These are phyloP conservation scores for Diloba caeruleocephala DNA, from an alignment of 2,888 invertebrate species.

Conservation along the genomic window DNA sequence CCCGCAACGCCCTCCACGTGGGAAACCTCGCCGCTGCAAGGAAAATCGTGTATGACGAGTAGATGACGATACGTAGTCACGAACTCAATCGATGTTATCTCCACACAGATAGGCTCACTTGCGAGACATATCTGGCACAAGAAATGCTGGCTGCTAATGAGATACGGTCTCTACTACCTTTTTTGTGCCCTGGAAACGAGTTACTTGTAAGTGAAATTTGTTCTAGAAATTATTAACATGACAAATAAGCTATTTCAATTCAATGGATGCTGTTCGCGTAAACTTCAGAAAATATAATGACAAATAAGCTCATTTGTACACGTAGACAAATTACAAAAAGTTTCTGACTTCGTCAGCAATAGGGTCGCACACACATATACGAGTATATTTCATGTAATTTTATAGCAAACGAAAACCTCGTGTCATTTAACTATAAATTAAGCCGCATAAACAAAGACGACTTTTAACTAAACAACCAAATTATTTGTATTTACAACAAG, in stretches of 20 bases:
- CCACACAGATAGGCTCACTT: slow-evolving; percentile 31
- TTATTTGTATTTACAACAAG: slow-evolving; percentile 79
- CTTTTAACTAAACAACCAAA: slow-evolving; percentile 75
- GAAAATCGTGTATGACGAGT: slow-evolving; percentile 47
- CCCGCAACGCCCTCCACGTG: slow-evolving; percentile 79
- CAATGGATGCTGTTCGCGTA: no score
- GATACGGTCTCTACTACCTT: slow-evolving; percentile 21
- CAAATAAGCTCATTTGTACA: slow-evolving; percentile 6
- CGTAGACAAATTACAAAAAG: slow-evolving; percentile 8
- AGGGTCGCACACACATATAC: slow-evolving; percentile 4
- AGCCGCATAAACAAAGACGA: slow-evolving; percentile 74
- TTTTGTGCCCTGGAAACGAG: slow-evolving; percentile 33
- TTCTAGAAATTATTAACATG: slow-evolving; percentile 5
- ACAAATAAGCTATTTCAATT: no score
- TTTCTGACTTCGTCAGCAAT: slow-evolving; percentile 8
- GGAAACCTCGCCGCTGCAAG: slow-evolving; percentile 61
- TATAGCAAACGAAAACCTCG: slow-evolving; percentile 43
- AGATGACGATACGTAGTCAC: slow-evolving; percentile 28
- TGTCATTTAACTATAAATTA: slow-evolving; percentile 69
- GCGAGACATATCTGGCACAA: slow-evolving; percentile 24
- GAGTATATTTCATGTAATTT: slow-evolving; percentile 33
- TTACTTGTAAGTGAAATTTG: slow-evolving; percentile 12
- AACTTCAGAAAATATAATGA: no score
- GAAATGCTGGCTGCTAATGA: slow-evolving; percentile 45
- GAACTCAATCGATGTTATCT: slow-evolving; percentile 36